Evolutionary conservation across 2,888 invertebrate genomes (phyloP), one percentile per base, ranked within the genome.

Genomic region (Hydrotaea cyrtoneurina): DNA sequence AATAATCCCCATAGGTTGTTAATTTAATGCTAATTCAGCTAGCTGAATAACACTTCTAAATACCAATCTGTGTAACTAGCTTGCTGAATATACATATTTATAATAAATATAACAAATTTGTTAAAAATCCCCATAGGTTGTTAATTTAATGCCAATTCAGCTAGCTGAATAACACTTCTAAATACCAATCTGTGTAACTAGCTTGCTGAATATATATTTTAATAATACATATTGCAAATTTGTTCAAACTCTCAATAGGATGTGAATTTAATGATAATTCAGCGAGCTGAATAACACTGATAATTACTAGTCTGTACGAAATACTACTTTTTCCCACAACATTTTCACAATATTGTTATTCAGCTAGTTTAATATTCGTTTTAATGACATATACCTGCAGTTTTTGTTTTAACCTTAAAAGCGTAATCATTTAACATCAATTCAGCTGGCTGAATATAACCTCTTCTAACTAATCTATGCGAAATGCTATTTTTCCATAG

Each of bases 161-260:
- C 36, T 7, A 17, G 62, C 62, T 62, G 62, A 62, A 62, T 62
- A 31, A n/a, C n/a, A 36, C 3, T 57, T 3, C n/a, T 19, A 57
- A 3, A 19, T 17, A 19, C 4, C 5, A 55, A 17, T 36, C 8
- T 36, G 36, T 36, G 8, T 36, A 36, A 36, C 36, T 36, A 78
- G 77, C 77, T 36, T 31, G 59, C 78, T 71, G 71, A 57, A 59
- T 78, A 53, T 31, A 10, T 21, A 46, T 2, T 39, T 59, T 59
- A 31, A 3, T 15, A 31, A 31, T 31, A 31, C 31, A 2, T 31
- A 57, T 19, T 3, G 19, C 3, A 0, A 15, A 59, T 7, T 26
- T 26, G 2, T 26, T 39, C 11, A 31, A 31, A 31, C 7, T 31
- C 31, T 31, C 31, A 31, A 31, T 31, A 2, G 7, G 7, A 39